A percentile compares a stretch with the other conserved stretches of the same genome.
Conservation (phyloP, 2,797 vertebrate species). For the Poecilia gillii region DNA sequence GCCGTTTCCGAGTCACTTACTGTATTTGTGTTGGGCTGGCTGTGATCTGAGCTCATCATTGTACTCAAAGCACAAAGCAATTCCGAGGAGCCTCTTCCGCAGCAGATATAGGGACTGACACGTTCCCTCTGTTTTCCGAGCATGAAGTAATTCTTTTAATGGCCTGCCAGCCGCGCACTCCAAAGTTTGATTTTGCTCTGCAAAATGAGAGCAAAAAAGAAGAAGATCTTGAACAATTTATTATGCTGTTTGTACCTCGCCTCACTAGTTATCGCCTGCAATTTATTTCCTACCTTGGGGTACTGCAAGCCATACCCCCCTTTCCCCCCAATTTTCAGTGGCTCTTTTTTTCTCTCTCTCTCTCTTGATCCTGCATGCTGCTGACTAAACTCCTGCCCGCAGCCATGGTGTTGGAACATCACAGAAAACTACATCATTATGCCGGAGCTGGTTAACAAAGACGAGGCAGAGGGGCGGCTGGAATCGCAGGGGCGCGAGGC, state of each 20-base stretch:
- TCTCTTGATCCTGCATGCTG: slow-evolving; percentile 74
- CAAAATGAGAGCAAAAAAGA: slow-evolving; percentile 72
- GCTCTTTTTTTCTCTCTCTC: slow-evolving; percentile 56
- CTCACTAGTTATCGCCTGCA: slow-evolving; percentile 82
- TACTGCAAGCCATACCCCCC: slow-evolving; percentile 80
- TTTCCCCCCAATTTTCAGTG: slow-evolving; percentile 67
- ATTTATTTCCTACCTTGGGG: slow-evolving; percentile 86
- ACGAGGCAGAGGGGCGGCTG: slow-evolving; percentile 73
- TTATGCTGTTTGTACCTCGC: slow-evolving; percentile 85
- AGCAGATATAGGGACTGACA: slow-evolving; percentile 77
- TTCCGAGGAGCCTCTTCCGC: slow-evolving; percentile 51
- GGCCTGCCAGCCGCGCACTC: slow-evolving; percentile 77
- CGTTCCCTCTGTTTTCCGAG: slow-evolving; percentile 75
- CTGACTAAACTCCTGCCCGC: slow-evolving; percentile 83
- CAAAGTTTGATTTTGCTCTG: slow-evolving; percentile 83
- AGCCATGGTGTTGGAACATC: slow-evolving; percentile 83
- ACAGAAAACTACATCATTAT: slow-evolving; percentile 85
- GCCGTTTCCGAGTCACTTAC: slow-evolving; percentile 67
- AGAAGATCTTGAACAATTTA: slow-evolving; percentile 78
- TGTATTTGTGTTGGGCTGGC: slow-evolving; percentile 66
- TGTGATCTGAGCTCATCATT: slow-evolving; percentile 65
- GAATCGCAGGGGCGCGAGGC: slow-evolving; percentile 74
- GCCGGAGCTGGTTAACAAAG: slow-evolving; percentile 80
- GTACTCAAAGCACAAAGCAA: slow-evolving; percentile 58
- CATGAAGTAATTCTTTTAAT: slow-evolving; percentile 86